These are phyloP conservation scores for Eupithecia inturbata DNA, from an alignment of 2,888 invertebrate genomes.

Conservation along the genomic window DNA sequence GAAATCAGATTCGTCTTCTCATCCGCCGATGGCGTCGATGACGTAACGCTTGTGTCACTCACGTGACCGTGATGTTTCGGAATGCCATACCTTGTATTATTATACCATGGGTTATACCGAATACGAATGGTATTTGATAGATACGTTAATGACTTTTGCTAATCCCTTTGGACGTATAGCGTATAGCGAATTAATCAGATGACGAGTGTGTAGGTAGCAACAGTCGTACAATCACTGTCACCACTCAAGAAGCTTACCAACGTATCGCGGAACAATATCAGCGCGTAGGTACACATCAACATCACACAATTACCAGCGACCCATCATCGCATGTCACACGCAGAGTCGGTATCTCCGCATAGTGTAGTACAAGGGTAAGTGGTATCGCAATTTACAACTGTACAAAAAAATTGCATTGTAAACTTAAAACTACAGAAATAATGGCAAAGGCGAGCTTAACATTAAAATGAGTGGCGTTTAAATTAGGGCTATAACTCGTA, in stretches of 20 bases:
- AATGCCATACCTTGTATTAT: no score
- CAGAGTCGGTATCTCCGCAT: constrained; percentile 24
- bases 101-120: no score
- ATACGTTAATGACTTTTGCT: neutral
- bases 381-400: constrained; percentile 13
- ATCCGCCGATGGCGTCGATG: no score
- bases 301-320: constrained; percentile 35
- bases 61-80: no score
- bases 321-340: constrained; percentile 43
- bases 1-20: no score
- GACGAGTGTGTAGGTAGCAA: neutral
- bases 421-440: neutral
- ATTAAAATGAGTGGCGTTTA: neutral
- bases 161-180: neutral
- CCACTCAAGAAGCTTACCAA: constrained; percentile 30
- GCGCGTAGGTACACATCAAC: constrained; percentile 30
- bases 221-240: constrained; percentile 26
- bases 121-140: neutral
- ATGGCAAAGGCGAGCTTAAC: neutral
- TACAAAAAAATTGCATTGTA: neutral
- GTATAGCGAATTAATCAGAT: neutral
- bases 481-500: neutral
- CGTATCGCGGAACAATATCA: constrained; percentile 33
- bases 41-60: no score
- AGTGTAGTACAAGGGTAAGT: constrained; percentile 8